Evolutionary conservation across 2,113 vertebrate genomes (phyloP).

Genomic region (human (Homo sapiens)): GRCh38 chr17:33928001-33928500

Average conservation of each 20-base stretch:
- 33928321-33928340: rapidly evolving
- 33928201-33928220: neutral
- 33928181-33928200: neutral
- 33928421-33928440: neutral
- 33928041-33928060: conserved; percentile 64
- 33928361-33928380: neutral
- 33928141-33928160: neutral
- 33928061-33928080: conserved; percentile 28
- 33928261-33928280: neutral
- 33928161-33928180: neutral
- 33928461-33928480: rapidly evolving
- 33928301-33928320: neutral
- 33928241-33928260: neutral
- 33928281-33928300: neutral
- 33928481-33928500: neutral
- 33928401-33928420: neutral
- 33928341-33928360: no score
- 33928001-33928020: conserved; percentile 47
- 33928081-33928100: neutral
- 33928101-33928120: neutral
- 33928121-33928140: neutral
- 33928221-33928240: neutral
- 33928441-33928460: rapidly evolving
- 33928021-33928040: conserved; percentile 68
- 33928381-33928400: neutral